These are phyloP conservation scores for Macroramphosus scolopax DNA, from an alignment of 2,797 vertebrate genomes.

Conservation along the genomic window DNA sequence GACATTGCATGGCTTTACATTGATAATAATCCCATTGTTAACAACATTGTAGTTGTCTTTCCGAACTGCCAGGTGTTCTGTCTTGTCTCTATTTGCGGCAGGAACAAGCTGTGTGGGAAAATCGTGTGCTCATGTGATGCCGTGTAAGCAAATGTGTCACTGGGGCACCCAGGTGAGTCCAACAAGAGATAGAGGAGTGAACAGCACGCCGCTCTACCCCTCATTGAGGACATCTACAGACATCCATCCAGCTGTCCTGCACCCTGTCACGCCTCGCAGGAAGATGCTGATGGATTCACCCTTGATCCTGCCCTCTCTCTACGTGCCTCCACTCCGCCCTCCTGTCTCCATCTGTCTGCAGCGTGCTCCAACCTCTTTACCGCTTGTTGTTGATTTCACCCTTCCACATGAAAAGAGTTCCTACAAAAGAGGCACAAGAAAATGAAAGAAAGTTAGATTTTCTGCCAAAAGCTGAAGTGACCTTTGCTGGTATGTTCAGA, in stretches of 20 bases:
- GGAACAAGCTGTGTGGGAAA: conserved; percentile 3
- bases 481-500: neutral
- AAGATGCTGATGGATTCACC: conserved; percentile 66
- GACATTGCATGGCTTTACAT: conserved; percentile 22
- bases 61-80: too few relatives aligned
- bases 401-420: neutral
- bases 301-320: conserved; percentile 46
- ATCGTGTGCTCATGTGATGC: conserved; percentile 21
- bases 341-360: conserved; percentile 64
- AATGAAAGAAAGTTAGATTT: too few relatives aligned
- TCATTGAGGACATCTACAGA: conserved; percentile 42
- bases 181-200: conserved; percentile 47
- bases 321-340: conserved; percentile 39
- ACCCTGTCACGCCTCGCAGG: conserved; percentile 59
- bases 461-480: too few relatives aligned
- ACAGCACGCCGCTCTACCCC: conserved; percentile 54
- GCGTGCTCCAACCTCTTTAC: conserved; percentile 53
- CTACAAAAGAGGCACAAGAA: too few relatives aligned
- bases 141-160: conserved; percentile 46
- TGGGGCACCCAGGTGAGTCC: conserved; percentile 51
- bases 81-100: too few relatives aligned
- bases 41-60: conserved; percentile 5
- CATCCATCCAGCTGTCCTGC: conserved; percentile 64
- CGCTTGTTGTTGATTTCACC: conserved; percentile 14
- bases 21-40: conserved; percentile 46